Evolutionary conservation across 2,888 invertebrate species (phyloP).

Genomic region (Meghimatium bilineatum): DNA sequence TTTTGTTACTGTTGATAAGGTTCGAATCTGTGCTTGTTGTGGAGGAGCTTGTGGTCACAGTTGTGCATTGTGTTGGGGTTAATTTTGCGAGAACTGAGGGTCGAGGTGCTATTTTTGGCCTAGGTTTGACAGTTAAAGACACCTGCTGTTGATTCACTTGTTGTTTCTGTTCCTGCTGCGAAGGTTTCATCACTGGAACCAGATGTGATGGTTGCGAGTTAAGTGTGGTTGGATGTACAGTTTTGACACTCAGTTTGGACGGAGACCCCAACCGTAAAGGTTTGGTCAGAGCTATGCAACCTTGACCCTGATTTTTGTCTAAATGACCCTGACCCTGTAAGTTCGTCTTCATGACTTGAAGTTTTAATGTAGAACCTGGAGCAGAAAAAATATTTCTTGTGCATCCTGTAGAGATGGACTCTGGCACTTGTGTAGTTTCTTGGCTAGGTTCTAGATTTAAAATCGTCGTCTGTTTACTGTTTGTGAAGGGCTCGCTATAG

Average conservation of each 20-base stretch:
- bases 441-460: background rate
- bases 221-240: conserved; percentile 10
- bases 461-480: too few relatives aligned
- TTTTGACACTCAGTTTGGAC: conserved; percentile 15
- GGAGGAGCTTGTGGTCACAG: background rate
- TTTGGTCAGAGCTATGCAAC: conserved; percentile 29
- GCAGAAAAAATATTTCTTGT: background rate
- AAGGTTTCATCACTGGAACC: background rate
- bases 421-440: background rate
- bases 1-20: background rate
- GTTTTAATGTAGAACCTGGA: conserved; percentile 8
- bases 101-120: conserved; percentile 25
- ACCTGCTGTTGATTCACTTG: background rate
- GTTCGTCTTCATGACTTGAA: background rate
- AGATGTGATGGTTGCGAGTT: conserved; percentile 6
- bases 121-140: background rate
- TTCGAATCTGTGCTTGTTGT: background rate
- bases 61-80: background rate
- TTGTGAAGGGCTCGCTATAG: background rate
- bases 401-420: background rate
- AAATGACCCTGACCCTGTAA: conserved; percentile 2
- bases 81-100: conserved; percentile 3
- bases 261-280: conserved; percentile 19
- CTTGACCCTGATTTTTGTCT: conserved; percentile 18
- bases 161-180: background rate